phyloP scores from a whole-genome alignment of 2,888 invertebrate species.

The Drosophila suboccidentalis region DNA sequence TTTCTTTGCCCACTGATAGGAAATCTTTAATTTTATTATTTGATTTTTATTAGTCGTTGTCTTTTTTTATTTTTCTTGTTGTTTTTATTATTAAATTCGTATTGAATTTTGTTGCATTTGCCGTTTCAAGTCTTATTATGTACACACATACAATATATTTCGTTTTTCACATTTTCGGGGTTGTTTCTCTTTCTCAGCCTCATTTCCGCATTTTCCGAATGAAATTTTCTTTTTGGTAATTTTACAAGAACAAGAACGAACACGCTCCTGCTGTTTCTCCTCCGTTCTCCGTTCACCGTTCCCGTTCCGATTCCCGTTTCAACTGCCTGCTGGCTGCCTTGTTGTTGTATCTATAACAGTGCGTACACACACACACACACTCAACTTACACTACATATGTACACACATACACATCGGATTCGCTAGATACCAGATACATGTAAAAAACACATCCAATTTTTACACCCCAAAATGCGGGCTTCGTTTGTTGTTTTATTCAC shows the following conservation, averaged over 20 bases:
- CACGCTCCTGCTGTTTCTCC: slow-evolving; percentile 55
- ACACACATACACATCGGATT: slow-evolving; percentile 29
- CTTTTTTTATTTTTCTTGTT: slow-evolving; percentile 38
- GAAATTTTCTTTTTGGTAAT: slow-evolving; percentile 80
- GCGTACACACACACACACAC: slow-evolving; percentile 57
- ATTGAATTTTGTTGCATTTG: slow-evolving; percentile 44
- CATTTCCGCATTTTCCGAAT: slow-evolving; percentile 80
- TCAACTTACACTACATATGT: slow-evolving; percentile 45
- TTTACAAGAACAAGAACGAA: slow-evolving; percentile 77
- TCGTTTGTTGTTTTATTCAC: slow-evolving; percentile 21
- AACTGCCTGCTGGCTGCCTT: slow-evolving; percentile 50
- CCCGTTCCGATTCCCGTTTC: slow-evolving; percentile 27
- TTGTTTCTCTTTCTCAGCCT: slow-evolving; percentile 74
- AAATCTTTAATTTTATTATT: slow-evolving; percentile 28
- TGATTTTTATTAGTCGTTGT: slow-evolving; percentile 25
- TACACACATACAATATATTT: slow-evolving; percentile 46
- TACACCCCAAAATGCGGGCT: slow-evolving; percentile 54
- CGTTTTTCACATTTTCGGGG: slow-evolving; percentile 67
- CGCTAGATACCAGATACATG: slow-evolving; percentile 57
- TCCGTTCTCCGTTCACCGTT: slow-evolving; percentile 25
- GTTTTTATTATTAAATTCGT: slow-evolving; percentile 58
- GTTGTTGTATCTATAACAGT: slow-evolving; percentile 79
- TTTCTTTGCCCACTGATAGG: slow-evolving; percentile 42
- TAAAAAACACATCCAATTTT: slow-evolving; percentile 53
- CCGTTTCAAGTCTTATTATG: slow-evolving; percentile 47